A percentile compares a stretch with the other conserved stretches of the same genome.
Conservation (phyloP, 2,888 invertebrate genomes). For the Zootermopsis nevadensis region DNA sequence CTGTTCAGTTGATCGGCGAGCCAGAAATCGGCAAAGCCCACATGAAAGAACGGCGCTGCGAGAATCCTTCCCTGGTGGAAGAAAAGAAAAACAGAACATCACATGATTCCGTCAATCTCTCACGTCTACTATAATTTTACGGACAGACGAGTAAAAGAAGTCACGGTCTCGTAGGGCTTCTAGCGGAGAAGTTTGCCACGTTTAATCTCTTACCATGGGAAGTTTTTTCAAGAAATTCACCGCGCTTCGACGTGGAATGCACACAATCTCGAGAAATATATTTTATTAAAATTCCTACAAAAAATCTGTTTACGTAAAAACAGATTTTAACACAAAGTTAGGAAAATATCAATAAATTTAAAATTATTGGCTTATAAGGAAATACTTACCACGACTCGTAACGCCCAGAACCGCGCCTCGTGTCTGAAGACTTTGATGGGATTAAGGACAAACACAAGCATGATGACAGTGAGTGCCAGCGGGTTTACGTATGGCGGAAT, state of each 20-base stretch:
- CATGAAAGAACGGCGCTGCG: slow-evolving; percentile 92
- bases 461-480: slow-evolving; percentile 82
- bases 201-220: too few species aligned
- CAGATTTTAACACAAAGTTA: too few species aligned
- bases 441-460: slow-evolving; percentile 86
- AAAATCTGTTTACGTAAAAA: too few species aligned
- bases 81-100: slow-evolving; percentile 44
- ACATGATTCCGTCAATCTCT: background rate
- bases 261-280: too few species aligned
- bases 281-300: too few species aligned
- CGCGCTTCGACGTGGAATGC: too few species aligned
- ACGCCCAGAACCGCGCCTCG: slow-evolving; percentile 94
- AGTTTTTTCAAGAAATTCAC: slow-evolving; percentile 67
- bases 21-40: slow-evolving; percentile 98
- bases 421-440: slow-evolving; percentile 92
- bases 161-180: too few species aligned
- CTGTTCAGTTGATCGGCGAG: slow-evolving; percentile 98
- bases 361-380: too few species aligned
- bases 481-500: slow-evolving; percentile 96
- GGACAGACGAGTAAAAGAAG: too few species aligned
- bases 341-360: too few species aligned
- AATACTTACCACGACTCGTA: slow-evolving; percentile 83
- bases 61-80: slow-evolving; percentile 80
- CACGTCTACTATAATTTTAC: background rate
- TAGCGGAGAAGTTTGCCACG: too few species aligned